These are phyloP conservation scores for Papio anubis DNA, from an alignment of 2,113 vertebrate genomes.

Conservation along the genomic window DNA sequence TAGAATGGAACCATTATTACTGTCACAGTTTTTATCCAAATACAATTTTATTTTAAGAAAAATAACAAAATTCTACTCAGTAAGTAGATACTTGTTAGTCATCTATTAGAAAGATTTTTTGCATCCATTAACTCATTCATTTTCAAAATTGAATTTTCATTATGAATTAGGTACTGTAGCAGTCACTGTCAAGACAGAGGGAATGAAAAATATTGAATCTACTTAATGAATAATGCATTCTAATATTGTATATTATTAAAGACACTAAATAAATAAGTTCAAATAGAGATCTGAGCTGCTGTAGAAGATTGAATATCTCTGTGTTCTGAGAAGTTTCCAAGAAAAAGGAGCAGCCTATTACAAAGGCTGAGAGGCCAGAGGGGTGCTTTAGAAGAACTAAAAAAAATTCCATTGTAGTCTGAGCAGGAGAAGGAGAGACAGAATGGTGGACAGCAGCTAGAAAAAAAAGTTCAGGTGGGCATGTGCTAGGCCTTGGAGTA, in stretches of 20 bases:
- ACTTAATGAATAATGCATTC: neutral
- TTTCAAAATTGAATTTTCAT: neutral
- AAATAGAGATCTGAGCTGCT: neutral
- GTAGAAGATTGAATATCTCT: neutral
- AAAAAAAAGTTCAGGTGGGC: neutral
- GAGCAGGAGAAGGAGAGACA: too few species aligned
- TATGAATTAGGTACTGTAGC: neutral
- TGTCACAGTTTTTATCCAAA: neutral
- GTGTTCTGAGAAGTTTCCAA: neutral
- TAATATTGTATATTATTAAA: neutral
- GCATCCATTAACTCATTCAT: neutral
- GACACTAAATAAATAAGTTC: neutral
- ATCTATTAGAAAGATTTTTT: neutral
- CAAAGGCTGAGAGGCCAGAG: neutral
- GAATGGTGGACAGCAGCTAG: neutral
- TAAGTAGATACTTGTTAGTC: neutral
- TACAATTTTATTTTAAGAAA: neutral
- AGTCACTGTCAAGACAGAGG: neutral
- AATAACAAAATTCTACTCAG: neutral
- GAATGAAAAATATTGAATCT: neutral
- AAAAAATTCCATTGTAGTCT: neutral
- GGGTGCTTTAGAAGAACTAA: neutral
- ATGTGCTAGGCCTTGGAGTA: neutral
- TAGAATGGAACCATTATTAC: neutral
- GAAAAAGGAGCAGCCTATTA: neutral